Evolutionary conservation across 2,888 invertebrate species (phyloP), one percentile per base, ranked within the genome.

Genomic region (Drosophila trichaetosa): DNA sequence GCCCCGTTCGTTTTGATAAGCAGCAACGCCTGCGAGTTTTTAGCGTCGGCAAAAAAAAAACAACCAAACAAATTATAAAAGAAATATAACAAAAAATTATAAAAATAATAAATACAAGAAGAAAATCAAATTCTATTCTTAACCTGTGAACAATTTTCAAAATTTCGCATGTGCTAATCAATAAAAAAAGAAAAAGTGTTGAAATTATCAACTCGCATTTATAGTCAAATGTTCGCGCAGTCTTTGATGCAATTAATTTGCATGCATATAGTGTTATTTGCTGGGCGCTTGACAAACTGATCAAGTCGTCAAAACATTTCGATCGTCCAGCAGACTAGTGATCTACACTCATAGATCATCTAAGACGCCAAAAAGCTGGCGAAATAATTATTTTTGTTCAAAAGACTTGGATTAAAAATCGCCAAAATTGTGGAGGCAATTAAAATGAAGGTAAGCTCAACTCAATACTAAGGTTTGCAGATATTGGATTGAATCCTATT

Each of bases 361-460:
- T 38, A 16, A 29, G 54, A 69, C 58, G 27, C 67, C 71, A 51
- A 64, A 67, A 85, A 77, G 59, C 83, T 86, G 83, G 83, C 83
- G 34, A 58, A 48, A 61, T 74, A 71, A 77, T 71, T 24, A 5
- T 31, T 78, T 84, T 87, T 69, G 82, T 82, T 81, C 79, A 80
- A 80, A 80, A 80, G 82, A 85, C 79, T 88, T 82, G 87, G 87
- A 88, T 89, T 82, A 87, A 90, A 91, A 90, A 91, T 90, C 91
- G 91, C 90, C 92, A 92, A 92, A 92, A 92, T 92, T 92, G 92
- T 92, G 92, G 92, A 92, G 92, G 92, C 92, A 92, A 90, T 92
- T 90, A 92, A 92, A 92, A 92, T 92, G 92, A 92, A 92, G 92
- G 92, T 92, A 77, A 82, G 90, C 60, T 38, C 2, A 13, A 11